phyloP scores from a whole-genome alignment of 2,888 invertebrate genomes.

The Pachydiplax longipennis region DNA sequence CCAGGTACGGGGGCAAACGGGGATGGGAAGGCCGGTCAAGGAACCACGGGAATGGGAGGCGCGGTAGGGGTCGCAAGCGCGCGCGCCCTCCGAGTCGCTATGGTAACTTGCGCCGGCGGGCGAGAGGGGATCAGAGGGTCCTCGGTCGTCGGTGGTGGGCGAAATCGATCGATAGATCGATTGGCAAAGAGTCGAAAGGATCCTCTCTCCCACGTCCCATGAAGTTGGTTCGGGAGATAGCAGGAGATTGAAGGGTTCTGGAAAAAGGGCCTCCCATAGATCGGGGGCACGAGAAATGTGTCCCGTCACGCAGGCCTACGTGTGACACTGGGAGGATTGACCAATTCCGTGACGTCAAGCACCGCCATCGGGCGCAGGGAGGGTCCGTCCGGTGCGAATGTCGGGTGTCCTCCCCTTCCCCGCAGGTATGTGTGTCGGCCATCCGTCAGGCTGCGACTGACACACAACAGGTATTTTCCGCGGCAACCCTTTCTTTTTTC shows the following conservation, averaged over 20 bases:
- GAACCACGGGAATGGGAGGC: background rate
- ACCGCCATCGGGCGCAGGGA: background rate
- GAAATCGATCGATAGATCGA: constrained; percentile 34
- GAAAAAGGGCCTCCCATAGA: background rate
- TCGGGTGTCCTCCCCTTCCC: background rate
- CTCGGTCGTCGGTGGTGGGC: background rate
- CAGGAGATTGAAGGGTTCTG: background rate
- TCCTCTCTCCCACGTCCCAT: constrained; percentile 14
- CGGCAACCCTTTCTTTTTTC: background rate
- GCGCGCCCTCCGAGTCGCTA: constrained; percentile 38
- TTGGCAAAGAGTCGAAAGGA: constrained; percentile 31
- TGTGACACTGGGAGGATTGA: constrained; percentile 30
- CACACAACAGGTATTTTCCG: constrained; percentile 39
- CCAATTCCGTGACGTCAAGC: background rate
- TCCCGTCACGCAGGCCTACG: constrained; percentile 3
- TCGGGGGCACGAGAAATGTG: background rate
- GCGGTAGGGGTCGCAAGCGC: background rate
- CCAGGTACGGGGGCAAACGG: constrained; percentile 19
- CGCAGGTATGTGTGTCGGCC: background rate
- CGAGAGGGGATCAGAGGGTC: background rate
- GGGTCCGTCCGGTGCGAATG: background rate
- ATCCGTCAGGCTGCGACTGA: constrained; percentile 39
- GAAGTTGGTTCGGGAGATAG: background rate
- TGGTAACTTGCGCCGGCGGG: constrained; percentile 28
- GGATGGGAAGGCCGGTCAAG: background rate